Evolutionary conservation across 2,113 vertebrate genomes (phyloP).

Genomic region (Diadophis punctatus): DNA sequence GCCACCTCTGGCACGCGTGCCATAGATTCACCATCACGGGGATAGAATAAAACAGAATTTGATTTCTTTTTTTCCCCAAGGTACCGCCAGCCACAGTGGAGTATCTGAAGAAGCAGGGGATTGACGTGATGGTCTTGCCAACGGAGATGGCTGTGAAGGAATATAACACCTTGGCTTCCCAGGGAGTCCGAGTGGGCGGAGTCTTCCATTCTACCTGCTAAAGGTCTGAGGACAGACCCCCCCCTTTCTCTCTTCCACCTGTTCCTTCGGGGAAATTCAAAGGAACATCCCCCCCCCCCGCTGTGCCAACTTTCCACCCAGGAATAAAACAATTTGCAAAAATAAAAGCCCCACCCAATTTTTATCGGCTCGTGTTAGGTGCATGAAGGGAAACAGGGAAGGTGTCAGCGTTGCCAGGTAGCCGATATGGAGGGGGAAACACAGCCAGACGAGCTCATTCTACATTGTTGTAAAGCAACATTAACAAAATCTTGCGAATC

Average conservation of each 20-base stretch:
- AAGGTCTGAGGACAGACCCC: constrained; percentile 30
- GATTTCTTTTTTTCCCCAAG: not conserved
- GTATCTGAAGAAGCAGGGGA: constrained; percentile 78
- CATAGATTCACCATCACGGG: no score
- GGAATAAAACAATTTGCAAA: not conserved
- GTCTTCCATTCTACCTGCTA: constrained; percentile 97
- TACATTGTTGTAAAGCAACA: not conserved
- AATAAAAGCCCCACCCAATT: not conserved
- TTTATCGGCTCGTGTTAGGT: not conserved
- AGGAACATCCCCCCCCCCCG: not conserved
- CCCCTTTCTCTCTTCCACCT: fast-evolving
- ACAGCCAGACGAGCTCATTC: not conserved
- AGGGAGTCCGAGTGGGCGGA: constrained; percentile 83
- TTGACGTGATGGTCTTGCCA: constrained; percentile 80
- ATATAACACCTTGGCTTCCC: constrained; percentile 83
- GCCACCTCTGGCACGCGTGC: no score
- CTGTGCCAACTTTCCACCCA: not conserved
- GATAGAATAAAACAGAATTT: no score
- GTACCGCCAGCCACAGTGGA: constrained; percentile 82
- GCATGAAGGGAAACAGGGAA: not conserved
- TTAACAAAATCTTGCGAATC: no score
- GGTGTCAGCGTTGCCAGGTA: not conserved
- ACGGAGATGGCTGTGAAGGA: constrained; percentile 86
- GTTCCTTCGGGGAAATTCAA: not conserved
- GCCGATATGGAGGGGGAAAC: not conserved